Conservation (phyloP, 2,113 vertebrate genomes). For the Columba janthina region DNA sequence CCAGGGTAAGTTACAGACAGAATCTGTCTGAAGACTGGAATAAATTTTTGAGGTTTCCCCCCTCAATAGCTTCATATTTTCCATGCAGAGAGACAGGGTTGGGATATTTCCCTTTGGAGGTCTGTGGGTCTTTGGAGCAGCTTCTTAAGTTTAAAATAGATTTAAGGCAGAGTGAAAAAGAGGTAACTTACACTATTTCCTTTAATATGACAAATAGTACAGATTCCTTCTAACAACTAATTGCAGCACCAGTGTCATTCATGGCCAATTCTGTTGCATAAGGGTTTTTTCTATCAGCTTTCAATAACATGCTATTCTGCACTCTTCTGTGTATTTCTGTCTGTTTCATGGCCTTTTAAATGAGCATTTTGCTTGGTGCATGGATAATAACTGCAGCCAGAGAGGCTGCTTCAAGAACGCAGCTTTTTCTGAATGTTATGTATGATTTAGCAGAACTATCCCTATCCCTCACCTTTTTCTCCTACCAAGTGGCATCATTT, state of each 20-base stretch:
- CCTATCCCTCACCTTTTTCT: neutral
- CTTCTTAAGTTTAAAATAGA: conserved; percentile 7
- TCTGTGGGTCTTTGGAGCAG: neutral
- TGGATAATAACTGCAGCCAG: neutral
- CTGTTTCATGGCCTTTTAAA: neutral
- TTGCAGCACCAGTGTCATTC: neutral
- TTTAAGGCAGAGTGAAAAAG: neutral
- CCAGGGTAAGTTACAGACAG: neutral
- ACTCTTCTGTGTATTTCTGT: neutral
- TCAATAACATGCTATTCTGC: neutral
- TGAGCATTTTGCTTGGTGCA: neutral
- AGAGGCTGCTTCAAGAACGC: neutral
- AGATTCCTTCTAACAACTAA: neutral
- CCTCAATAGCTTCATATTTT: conserved; percentile 15
- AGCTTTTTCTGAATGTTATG: neutral
- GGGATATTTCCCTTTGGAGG: neutral
- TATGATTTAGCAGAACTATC: neutral
- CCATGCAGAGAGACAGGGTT: neutral
- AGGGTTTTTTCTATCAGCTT: neutral
- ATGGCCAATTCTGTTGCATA: neutral
- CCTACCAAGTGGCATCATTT: neutral
- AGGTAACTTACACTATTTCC: neutral
- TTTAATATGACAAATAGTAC: neutral
- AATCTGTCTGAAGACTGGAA: neutral
- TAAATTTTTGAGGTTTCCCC: conserved; percentile 2